These are phyloP conservation scores for Camponotus vicinus DNA, from an alignment of 1,140 invertebrate species.

Conservation along the genomic window DNA sequence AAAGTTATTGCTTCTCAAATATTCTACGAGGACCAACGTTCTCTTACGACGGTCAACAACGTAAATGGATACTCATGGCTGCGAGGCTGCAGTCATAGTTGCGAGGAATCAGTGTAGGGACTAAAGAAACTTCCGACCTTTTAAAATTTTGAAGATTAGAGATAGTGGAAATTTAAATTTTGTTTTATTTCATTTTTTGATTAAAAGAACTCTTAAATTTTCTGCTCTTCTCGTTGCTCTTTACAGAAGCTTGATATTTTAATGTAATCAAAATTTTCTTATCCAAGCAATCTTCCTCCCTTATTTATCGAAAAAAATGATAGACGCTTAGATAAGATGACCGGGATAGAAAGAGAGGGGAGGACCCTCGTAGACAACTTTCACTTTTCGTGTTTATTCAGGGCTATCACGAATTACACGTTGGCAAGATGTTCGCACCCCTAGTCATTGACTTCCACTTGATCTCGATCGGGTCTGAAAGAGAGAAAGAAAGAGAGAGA, in stretches of 20 bases:
- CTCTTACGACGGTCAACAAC: slow-evolving; percentile 17
- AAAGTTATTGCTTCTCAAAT: slow-evolving; percentile 7
- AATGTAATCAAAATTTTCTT: neutral
- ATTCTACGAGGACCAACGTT: neutral
- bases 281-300: neutral
- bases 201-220: neutral
- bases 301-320: slow-evolving; percentile 43
- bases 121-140: neutral
- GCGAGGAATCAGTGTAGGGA: neutral
- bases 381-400: slow-evolving; percentile 48
- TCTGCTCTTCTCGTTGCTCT: neutral
- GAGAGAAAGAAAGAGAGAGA: neutral
- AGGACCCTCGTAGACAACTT: slow-evolving; percentile 22
- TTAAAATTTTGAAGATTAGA: neutral
- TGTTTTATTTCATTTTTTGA: neutral
- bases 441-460: slow-evolving; percentile 58
- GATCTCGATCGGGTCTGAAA: slow-evolving; percentile 25
- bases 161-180: neutral
- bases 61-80: neutral
- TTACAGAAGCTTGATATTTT: neutral
- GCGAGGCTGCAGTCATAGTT: neutral
- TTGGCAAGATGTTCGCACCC: slow-evolving; percentile 45
- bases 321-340: slow-evolving; percentile 35
- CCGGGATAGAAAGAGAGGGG: neutral
- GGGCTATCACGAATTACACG: slow-evolving; percentile 46